Evolutionary conservation across 2,888 invertebrate species (phyloP), one percentile per base, ranked within the genome.

Genomic region (Fragum sueziense): DNA sequence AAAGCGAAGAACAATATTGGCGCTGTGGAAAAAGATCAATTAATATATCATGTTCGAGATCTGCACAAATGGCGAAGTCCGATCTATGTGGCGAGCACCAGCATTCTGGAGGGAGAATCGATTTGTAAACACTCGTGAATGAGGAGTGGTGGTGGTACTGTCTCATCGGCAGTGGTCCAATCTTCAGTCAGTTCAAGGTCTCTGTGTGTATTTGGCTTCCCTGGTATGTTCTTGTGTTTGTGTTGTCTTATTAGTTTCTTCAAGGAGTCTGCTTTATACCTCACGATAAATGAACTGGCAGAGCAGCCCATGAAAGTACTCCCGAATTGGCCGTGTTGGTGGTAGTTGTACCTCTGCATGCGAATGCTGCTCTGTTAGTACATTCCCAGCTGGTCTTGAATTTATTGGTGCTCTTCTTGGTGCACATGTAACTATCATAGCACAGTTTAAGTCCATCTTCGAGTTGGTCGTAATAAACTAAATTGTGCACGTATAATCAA

Each of bases 41-140:
- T 70, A 70, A 75, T 75, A 20, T 54, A 75, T 70, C 75, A 75
- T 37, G 57, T 70, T 33, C 52, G 69, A 54, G 57, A 59, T 33
- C 41, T 34, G 29, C 59, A 57, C 11, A 74, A 33, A 27, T 61
- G 70, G 11, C 62, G 29, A 33, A 75, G 62, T 61, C 47, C 75
- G n/a, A 25, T 29, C 14, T 75, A 59, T 31, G 70, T 69, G 2
- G 59, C 75, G 51, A 75, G 70, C 29, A 75, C 69, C 9, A 70
- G 29, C 65, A 75, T 75, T 33, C 75, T 29, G 4, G 29, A 69
- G 31, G 25, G 52, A 41, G 57, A 41, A 37, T 65, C 68, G 25
- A 20, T 51, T 33, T 41, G 68, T n/a, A n/a, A n/a, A 41, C 62
- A 61, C 61, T 75, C 75, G 41, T 71, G 71, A 20, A 71, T 37